Evolutionary conservation across 2,113 vertebrate species (phyloP).

Genomic region (Anolis carolinensis): DNA sequence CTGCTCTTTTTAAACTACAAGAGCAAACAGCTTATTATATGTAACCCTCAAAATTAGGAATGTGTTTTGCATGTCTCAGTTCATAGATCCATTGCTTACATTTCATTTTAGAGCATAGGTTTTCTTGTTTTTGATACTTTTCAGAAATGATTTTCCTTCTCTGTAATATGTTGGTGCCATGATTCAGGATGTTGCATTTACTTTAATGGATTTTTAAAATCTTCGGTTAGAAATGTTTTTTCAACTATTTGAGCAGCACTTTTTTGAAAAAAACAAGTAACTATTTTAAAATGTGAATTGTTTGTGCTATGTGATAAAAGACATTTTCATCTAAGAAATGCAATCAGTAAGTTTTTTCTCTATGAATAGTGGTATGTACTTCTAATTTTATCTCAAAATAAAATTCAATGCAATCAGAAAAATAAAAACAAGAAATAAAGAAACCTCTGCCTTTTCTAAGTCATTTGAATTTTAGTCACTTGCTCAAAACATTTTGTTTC

Average conservation of each 20-base stretch:
- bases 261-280: background rate
- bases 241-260: background rate
- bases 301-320: background rate
- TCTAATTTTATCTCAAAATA: background rate
- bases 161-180: conserved; percentile 40
- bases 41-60: background rate
- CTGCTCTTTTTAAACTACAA: background rate
- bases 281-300: background rate
- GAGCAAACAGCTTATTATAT: background rate
- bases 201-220: background rate
- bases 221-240: background rate
- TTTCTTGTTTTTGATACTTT: conserved; percentile 53
- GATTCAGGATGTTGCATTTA: background rate
- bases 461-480: background rate
- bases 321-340: too few relatives aligned
- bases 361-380: background rate
- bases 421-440: background rate
- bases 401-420: background rate
- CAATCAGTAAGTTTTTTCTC: too few relatives aligned
- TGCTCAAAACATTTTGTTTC: too few relatives aligned
- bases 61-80: background rate
- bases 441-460: background rate
- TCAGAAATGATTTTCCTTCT: conserved; percentile 46
- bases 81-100: conserved; percentile 34
- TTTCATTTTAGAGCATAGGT: conserved; percentile 58